These are phyloP conservation scores for Petrophora chlorosata DNA, from an alignment of 2,888 invertebrate genomes.

Conservation along the genomic window DNA sequence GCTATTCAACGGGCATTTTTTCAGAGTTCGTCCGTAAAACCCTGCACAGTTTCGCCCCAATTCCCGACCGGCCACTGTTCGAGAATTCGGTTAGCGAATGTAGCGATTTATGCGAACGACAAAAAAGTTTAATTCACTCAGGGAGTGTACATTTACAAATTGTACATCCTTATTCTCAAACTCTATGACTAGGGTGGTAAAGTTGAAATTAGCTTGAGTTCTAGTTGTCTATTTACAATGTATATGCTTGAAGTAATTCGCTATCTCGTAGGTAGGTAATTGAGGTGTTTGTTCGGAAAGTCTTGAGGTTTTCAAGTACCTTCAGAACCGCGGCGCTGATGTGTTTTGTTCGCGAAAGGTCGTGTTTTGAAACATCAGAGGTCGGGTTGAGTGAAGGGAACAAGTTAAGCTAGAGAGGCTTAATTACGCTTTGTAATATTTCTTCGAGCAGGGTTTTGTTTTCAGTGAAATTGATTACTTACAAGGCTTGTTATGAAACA, in stretches of 20 bases:
- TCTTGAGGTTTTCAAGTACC: slow-evolving; percentile 7
- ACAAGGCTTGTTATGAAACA: no score
- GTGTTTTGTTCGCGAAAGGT: neutral
- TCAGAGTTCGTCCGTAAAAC: neutral
- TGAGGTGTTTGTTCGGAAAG: slow-evolving; percentile 14
- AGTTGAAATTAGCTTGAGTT: slow-evolving; percentile 2
- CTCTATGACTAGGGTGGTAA: neutral
- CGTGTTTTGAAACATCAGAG: no score
- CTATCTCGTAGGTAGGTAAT: slow-evolving; percentile 19
- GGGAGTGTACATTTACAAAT: slow-evolving; percentile 5
- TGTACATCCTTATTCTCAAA: neutral
- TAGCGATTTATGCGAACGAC: slow-evolving; percentile 11
- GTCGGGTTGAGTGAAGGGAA: no score
- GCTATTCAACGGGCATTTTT: neutral
- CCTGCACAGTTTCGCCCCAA: neutral
- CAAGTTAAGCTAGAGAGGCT: no score
- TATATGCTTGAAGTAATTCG: slow-evolving; percentile 18
- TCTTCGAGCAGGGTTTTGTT: no score
- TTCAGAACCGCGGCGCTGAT: neutral
- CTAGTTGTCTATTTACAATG: slow-evolving; percentile 18
- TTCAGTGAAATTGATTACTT: no score
- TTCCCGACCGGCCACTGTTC: neutral
- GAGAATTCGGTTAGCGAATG: slow-evolving; percentile 4
- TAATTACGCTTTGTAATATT: no score
- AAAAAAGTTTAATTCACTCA: slow-evolving; percentile 22